Conservation (phyloP, 1,140 invertebrate species). For the Artemia franciscana region DNA sequence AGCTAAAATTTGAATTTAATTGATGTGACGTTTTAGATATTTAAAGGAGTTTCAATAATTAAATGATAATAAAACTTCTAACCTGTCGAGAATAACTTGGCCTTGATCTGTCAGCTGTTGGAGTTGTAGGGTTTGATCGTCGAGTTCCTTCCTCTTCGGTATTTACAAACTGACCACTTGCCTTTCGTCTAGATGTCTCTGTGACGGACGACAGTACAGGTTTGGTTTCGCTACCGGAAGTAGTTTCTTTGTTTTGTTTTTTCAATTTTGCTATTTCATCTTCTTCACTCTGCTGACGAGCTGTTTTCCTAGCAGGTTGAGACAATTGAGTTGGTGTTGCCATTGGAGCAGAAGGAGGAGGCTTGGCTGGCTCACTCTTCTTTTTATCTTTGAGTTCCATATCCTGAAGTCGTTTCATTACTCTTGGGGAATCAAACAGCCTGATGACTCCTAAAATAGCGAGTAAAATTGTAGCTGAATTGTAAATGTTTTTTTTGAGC, state of each 20-base stretch:
- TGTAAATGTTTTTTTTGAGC: too few relatives aligned
- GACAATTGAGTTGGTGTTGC: slow-evolving; percentile 22
- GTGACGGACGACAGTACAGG: slow-evolving; percentile 7
- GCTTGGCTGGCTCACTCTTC: slow-evolving; percentile 31
- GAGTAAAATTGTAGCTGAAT: too few relatives aligned
- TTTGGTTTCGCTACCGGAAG: slow-evolving; percentile 24
- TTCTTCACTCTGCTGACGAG: slow-evolving; percentile 55
- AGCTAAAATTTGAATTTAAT: too few relatives aligned
- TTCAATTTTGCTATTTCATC: slow-evolving; percentile 73
- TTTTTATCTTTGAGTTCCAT: slow-evolving; percentile 45
- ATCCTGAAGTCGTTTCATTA: slow-evolving; percentile 66
- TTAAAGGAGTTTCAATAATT: too few relatives aligned
- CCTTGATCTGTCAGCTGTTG: slow-evolving; percentile 5
- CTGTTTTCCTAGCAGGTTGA: slow-evolving; percentile 14
- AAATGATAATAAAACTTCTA: too few relatives aligned
- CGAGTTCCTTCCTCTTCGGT: neutral
- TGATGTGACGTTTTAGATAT: too few relatives aligned
- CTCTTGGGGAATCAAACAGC: slow-evolving; percentile 62
- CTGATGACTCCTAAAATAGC: slow-evolving; percentile 33
- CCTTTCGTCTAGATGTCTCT: neutral
- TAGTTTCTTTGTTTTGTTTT: slow-evolving; percentile 48
- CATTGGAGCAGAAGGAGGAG: slow-evolving; percentile 26
- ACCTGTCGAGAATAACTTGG: neutral
- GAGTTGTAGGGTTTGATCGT: slow-evolving; percentile 4
- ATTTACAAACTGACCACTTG: neutral